Percentiles rank a stretch among this genome's conserved stretches.
These are phyloP conservation scores for Drosophila merina DNA, from an alignment of 2,888 invertebrate species.

Conservation along the genomic window DNA sequence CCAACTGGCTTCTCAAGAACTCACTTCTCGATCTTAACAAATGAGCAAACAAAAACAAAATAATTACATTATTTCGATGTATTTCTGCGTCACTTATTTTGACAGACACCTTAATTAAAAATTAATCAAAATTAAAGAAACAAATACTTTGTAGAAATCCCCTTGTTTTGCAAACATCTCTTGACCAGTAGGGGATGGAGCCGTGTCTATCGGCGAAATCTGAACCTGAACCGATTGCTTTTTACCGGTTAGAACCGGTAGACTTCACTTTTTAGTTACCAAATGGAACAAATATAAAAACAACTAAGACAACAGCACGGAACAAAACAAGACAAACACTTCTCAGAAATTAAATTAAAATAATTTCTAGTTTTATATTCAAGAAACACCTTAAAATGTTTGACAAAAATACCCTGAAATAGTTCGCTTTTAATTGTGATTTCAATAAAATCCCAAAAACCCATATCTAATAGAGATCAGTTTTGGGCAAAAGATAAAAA, in stretches of 20 bases:
- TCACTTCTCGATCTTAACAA: conserved; percentile 19
- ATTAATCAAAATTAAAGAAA: conserved; percentile 5
- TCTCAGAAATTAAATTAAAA: conserved; percentile 55
- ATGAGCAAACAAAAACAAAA: conserved; percentile 21
- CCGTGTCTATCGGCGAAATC: conserved; percentile 27
- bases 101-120: background rate
- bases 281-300: conserved; percentile 11
- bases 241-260: conserved; percentile 64
- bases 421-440: no score
- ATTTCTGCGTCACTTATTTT: conserved; percentile 22
- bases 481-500: background rate
- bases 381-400: background rate
- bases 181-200: background rate
- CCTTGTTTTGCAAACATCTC: conserved; percentile 17
- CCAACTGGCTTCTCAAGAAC: conserved; percentile 23
- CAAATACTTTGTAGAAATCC: conserved; percentile 15
- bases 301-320: conserved; percentile 14
- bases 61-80: background rate
- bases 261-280: conserved; percentile 44
- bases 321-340: conserved; percentile 20
- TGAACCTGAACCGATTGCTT: conserved; percentile 51
- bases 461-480: background rate
- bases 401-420: no score
- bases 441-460: no score
- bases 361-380: conserved; percentile 48